Percentiles rank a stretch among this genome's conserved stretches.
These are phyloP conservation scores for Pammene fasciana DNA, from an alignment of 2,888 invertebrate species.

Conservation along the genomic window DNA sequence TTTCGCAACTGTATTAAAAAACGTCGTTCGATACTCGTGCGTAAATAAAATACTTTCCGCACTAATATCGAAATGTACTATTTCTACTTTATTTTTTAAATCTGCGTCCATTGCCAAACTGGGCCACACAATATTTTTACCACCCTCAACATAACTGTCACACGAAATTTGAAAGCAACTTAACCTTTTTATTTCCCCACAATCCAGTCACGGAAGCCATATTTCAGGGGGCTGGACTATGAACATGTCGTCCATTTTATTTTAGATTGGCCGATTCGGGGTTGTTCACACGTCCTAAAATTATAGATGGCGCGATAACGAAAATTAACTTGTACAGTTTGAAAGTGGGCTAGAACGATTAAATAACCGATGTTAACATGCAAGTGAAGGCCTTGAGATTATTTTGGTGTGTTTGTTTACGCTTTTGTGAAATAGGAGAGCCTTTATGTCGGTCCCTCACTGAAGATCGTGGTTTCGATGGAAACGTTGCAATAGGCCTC, in stretches of 20 bases:
- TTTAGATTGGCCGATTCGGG: constrained; percentile 43
- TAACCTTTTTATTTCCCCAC: constrained; percentile 24
- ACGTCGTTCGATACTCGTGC: no score
- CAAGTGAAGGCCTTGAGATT: constrained; percentile 23
- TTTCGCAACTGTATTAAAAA: no score
- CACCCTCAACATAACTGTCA: constrained; percentile 28
- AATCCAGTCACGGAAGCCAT: constrained; percentile 36
- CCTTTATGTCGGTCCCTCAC: no score
- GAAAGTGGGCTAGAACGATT: constrained; percentile 49
- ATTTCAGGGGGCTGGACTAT: constrained; percentile 24
- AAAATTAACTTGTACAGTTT: constrained; percentile 47
- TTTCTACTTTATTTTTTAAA: no score
- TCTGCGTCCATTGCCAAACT: background rate
- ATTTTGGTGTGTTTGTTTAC: constrained; percentile 15
- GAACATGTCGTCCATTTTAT: constrained; percentile 44
- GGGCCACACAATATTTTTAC: constrained; percentile 23
- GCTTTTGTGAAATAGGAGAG: background rate
- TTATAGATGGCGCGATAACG: constrained; percentile 56
- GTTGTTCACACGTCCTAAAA: constrained; percentile 65
- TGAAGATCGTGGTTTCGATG: no score
- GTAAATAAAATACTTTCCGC: no score
- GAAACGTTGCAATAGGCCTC: no score
- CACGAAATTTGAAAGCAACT: constrained; percentile 24
- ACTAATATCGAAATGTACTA: no score
- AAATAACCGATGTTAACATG: constrained; percentile 39